These are phyloP conservation scores for Creontiades dilutus DNA, from an alignment of 2,888 invertebrate species.

Conservation along the genomic window DNA sequence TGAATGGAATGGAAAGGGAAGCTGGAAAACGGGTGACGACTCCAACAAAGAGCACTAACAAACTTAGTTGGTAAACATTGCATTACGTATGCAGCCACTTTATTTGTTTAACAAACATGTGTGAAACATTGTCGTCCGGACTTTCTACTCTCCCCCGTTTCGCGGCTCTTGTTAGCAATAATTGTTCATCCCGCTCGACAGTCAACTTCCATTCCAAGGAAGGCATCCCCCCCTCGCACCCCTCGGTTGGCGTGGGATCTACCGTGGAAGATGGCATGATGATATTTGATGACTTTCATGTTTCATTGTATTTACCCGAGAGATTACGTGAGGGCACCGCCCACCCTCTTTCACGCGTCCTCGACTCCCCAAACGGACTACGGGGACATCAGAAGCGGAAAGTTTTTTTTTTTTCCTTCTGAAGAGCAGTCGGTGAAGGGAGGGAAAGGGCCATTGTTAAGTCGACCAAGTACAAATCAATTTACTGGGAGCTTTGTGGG, in stretches of 20 bases:
- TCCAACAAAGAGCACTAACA: conserved; percentile 63
- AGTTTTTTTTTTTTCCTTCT: not conserved
- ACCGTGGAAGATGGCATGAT: conserved; percentile 47
- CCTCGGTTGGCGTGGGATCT: conserved; percentile 12
- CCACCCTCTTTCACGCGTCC: conserved; percentile 46
- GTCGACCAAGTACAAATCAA: conserved; percentile 51
- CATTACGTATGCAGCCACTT: conserved; percentile 61
- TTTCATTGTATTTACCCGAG: conserved; percentile 48
- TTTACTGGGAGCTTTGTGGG: conserved; percentile 2
- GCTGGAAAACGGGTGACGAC: conserved; percentile 19
- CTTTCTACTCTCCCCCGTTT: not conserved
- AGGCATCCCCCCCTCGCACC: too few relatives aligned
- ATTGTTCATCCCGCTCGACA: conserved; percentile 52
- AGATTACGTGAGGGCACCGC: conserved; percentile 26
- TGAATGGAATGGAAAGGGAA: not conserved
- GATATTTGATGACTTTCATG: conserved; percentile 59
- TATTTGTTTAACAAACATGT: conserved; percentile 65
- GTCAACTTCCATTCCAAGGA: conserved; percentile 44
- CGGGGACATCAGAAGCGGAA: conserved; percentile 8
- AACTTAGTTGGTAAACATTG: conserved; percentile 65
- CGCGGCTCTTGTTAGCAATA: conserved; percentile 37
- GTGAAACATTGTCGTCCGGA: conserved; percentile 38
- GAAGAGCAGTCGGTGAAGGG: not conserved
- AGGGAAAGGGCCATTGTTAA: conserved; percentile 24
- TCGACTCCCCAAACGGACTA: not conserved